Evolutionary conservation across 2,113 vertebrate species (phyloP).

Genomic region (Laticauda colubrina): DNA sequence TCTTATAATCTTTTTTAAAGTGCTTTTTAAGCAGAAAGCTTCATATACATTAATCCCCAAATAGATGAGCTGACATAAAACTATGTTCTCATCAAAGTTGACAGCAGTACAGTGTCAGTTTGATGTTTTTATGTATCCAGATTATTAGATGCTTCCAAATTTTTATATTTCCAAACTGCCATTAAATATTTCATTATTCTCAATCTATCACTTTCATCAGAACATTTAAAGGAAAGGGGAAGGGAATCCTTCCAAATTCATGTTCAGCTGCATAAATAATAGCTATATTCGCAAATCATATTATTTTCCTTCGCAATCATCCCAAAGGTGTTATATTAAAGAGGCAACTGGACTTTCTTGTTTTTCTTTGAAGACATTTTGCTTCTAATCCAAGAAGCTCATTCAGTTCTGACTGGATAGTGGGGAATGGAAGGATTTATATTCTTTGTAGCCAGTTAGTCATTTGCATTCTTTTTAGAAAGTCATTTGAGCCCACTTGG

Average conservation of each 20-base stretch:
- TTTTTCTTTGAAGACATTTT: too few relatives aligned
- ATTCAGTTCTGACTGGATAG: too few relatives aligned
- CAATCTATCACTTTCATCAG: slow-evolving; percentile 30
- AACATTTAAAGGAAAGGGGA: slow-evolving; percentile 23
- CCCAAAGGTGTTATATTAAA: too few relatives aligned
- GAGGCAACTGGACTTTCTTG: too few relatives aligned
- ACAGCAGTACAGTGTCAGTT: slow-evolving; percentile 33
- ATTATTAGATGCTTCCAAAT: slow-evolving; percentile 37
- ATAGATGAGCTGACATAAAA: not conserved
- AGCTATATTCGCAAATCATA: slow-evolving; percentile 20
- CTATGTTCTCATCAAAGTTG: slow-evolving; percentile 30
- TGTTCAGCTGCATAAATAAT: slow-evolving; percentile 25
- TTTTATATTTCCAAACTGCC: slow-evolving; percentile 32
- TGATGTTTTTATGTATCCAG: not conserved
- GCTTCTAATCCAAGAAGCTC: too few relatives aligned
- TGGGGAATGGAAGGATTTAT: too few relatives aligned
- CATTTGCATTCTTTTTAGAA: too few relatives aligned
- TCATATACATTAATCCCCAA: slow-evolving; percentile 12
- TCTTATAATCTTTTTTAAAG: not conserved
- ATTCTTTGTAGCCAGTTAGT: too few relatives aligned
- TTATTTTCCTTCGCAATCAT: slow-evolving; percentile 1
- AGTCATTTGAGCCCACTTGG: too few relatives aligned
- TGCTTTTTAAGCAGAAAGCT: not conserved
- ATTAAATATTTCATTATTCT: slow-evolving; percentile 6
- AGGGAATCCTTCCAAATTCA: not conserved